A percentile compares a stretch with the other conserved stretches of the same genome.
phyloP scores from a whole-genome alignment of 2,113 vertebrate species.

The Trachemys scripta region DNA sequence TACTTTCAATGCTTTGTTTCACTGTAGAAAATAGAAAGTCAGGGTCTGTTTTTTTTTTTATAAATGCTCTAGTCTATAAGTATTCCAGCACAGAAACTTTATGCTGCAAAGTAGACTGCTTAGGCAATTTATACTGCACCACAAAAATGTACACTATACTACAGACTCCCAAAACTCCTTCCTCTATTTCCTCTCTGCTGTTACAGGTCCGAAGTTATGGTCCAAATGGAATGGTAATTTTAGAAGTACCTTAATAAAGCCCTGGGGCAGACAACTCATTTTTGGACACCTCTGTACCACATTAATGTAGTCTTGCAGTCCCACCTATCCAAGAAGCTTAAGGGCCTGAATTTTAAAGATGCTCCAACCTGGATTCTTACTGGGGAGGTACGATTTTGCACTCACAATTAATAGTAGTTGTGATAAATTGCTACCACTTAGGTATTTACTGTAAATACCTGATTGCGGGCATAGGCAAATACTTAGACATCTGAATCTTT shows the following conservation, averaged over 20 bases:
- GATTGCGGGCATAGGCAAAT: constrained; percentile 5
- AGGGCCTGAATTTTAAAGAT: neutral
- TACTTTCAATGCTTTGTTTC: neutral
- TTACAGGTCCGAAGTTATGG: neutral
- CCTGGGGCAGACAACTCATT: constrained; percentile 12
- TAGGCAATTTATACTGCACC: neutral
- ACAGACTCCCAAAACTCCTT: neutral
- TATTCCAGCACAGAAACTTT: neutral
- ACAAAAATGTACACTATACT: neutral
- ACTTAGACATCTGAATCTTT: neutral
- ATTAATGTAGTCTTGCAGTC: neutral
- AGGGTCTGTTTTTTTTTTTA: neutral
- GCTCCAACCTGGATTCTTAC: neutral
- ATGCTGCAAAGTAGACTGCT: neutral
- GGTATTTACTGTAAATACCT: neutral
- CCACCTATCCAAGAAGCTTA: neutral
- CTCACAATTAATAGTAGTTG: neutral
- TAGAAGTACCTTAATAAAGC: neutral
- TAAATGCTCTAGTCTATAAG: neutral
- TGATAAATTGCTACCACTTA: neutral
- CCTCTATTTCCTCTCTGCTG: neutral
- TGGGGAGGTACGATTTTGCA: neutral
- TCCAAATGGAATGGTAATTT: neutral
- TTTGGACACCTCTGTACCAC: neutral
- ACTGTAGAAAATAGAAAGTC: constrained; percentile 25